Evolutionary conservation across 2,888 invertebrate genomes (phyloP).

Genomic region (Caenorhabditis sp.): DNA sequence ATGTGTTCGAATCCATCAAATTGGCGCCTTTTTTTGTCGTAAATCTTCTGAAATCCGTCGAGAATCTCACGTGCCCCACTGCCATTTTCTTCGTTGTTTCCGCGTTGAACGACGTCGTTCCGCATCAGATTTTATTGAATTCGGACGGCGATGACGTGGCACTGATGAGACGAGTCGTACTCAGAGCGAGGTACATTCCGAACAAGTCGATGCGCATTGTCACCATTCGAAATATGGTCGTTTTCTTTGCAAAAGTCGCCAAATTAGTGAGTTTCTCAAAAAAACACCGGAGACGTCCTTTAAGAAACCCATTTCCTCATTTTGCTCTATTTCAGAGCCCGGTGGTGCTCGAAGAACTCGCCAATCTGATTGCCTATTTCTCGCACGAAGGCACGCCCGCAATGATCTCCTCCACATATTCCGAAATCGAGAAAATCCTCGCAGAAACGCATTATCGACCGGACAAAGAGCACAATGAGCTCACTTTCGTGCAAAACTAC

Average conservation of each 20-base stretch:
- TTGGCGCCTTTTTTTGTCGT: constrained; percentile 24
- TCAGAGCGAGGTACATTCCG: constrained; percentile 38
- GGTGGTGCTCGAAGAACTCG: constrained; percentile 23
- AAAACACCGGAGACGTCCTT: no score
- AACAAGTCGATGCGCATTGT: constrained; percentile 41
- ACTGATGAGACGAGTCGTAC: constrained; percentile 30
- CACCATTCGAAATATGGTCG: constrained; percentile 43
- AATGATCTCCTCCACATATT: constrained; percentile 1
- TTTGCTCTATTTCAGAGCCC: constrained; percentile 21
- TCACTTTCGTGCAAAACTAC: not conserved
- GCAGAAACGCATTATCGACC: not conserved
- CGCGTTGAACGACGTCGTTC: constrained; percentile 9
- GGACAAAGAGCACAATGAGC: not conserved
- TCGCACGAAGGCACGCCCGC: constrained; percentile 12
- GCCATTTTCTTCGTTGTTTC: constrained; percentile 49
- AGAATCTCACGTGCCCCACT: constrained; percentile 52
- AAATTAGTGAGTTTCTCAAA: constrained; percentile 15
- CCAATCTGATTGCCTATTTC: constrained; percentile 23
- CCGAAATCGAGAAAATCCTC: no score
- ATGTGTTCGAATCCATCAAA: constrained; percentile 17
- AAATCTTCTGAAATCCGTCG: constrained; percentile 34
- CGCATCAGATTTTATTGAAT: not conserved
- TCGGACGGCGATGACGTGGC: constrained; percentile 26
- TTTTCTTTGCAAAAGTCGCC: constrained; percentile 31
- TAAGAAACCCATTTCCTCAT: no score